Evolutionary conservation across 2,888 invertebrate species (phyloP), one percentile per base, ranked within the genome.

Genomic region (Cylindroiulus punctatus): DNA sequence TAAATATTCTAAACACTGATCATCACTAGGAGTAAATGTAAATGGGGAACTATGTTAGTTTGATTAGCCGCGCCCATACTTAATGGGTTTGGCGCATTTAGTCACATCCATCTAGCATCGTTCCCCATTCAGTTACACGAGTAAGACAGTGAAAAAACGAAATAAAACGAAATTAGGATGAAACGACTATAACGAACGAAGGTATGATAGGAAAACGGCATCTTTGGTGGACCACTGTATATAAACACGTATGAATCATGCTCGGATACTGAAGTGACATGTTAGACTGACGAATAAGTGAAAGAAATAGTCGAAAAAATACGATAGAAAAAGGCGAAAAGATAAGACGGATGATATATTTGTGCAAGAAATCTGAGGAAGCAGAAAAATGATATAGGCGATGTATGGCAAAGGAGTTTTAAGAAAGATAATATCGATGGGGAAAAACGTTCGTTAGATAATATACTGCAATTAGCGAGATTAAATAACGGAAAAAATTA

Each of bases 341-440:
- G 76, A 76, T 65, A 76, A 76, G 30, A 32, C 30, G 30, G 17
- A 76, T 32, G 76, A 76, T 30, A 47, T 84, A 44, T 83, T 83
- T 83, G 42, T 84, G 42, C 47, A 26, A 84, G 84, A 44, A 84
- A 84, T 17, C 3, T 84, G 84, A 44, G 84, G 47, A 84, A 84
- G 30, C 17, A 30, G 76, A 30, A 76, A 76, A 65, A 65, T 65
- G 76, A 76, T 76, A 76, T 76, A 30, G 65, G 44, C 44, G 83
- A 83, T 42, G 26, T 84, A 22, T 12, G 40, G 12, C 84, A 22
- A n/a, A 40, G 22, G 22, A 84, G 84, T 84, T 26, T 26, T 22
- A 84, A 84, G 26, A 83, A 40, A 83, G 4, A 14, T 40, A 22
- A 83, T 12, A 83, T n/a, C n/a, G 32, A 65, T 12, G 65, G 32